phyloP scores from a whole-genome alignment of 2,797 vertebrate species.

The Acrossocheilus fasciatus region DNA sequence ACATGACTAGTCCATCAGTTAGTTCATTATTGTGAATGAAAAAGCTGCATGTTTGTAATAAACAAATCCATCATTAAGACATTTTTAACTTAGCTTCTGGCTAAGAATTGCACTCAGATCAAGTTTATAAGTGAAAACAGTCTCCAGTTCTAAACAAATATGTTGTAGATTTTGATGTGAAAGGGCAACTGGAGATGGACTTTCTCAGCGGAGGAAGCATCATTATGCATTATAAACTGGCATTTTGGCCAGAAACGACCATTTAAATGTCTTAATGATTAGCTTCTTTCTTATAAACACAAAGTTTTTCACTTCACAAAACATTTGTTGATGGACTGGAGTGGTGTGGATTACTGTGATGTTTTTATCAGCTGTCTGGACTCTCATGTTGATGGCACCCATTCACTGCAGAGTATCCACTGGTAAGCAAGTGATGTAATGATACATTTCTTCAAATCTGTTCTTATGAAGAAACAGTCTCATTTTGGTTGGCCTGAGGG shows the following conservation, averaged over 20 bases:
- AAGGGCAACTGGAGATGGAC: neutral
- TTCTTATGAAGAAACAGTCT: neutral
- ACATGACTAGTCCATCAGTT: neutral
- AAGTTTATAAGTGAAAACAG: neutral
- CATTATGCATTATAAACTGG: neutral
- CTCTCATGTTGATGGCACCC: neutral
- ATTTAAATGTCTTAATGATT: neutral
- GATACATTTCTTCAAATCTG: neutral
- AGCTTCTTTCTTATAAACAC: no score
- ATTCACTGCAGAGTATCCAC: neutral
- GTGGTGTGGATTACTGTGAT: neutral
- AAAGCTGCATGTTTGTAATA: neutral
- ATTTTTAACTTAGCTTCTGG: neutral
- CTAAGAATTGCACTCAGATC: neutral
- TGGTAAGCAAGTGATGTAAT: neutral
- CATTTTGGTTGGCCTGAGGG: no score
- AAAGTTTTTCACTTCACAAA: neutral
- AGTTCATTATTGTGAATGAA: neutral
- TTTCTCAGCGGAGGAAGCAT: neutral
- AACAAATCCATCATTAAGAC: neutral
- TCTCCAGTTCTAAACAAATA: neutral
- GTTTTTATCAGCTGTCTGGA: neutral
- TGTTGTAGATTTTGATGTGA: neutral
- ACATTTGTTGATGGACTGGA: neutral
- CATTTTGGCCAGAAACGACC: no score